Base-by-base conservation (phyloP, 1,140 invertebrate genomes). In the Drosophila arawakana region DNA sequence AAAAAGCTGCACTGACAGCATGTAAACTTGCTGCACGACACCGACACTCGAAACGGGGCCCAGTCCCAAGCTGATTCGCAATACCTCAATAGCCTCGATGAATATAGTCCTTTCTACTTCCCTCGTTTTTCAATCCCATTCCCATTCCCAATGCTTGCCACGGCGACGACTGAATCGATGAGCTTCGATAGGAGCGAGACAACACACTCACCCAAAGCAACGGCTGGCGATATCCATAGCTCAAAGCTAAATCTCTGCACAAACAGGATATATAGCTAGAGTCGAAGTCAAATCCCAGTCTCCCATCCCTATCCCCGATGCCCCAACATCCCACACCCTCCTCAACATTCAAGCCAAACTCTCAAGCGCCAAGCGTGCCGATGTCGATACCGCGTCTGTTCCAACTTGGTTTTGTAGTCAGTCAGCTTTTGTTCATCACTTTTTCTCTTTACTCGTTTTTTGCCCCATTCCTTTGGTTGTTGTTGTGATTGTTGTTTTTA, bases 241-340 rank as follows among this genome's bases (percentile, higher is more conserved):
- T 86, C 83, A 86, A 86, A 86, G 83, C 83, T 74, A 86, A 86
- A 86, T 86, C 83, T 86, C 83, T 79, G 83, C 83, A 86, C 83
- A 82, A 88, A 88, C 83, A 88, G 83, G 80, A 88, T 86, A 88
- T 80, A 62, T 47, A 72, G 71, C 75, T 63, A 61, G 61, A 78
- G 78, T 81, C 78, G 86, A 86, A 88, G 83, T 86, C 83, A 85
- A 30, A 81, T 84, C 73, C 77, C 18, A 21, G 18, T 21, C 18
- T 21, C 0, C 18, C 18, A 18, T 21, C 18, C 18, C 18, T 2
- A 21, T 21, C 18, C 1, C 18, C 18, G 18, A 21, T 21, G 18
- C 18, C 1, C 18, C 18, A 21, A 21, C 18, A 1, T 21, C 18
- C 18, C 18, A 21, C 18, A 21, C 18, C 18, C 18, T 21, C 18